A percentile compares a stretch with the other conserved stretches of the same genome.
Evolutionary conservation across 2,888 invertebrate species (phyloP).

Genomic region (Agrochola circellaris): DNA sequence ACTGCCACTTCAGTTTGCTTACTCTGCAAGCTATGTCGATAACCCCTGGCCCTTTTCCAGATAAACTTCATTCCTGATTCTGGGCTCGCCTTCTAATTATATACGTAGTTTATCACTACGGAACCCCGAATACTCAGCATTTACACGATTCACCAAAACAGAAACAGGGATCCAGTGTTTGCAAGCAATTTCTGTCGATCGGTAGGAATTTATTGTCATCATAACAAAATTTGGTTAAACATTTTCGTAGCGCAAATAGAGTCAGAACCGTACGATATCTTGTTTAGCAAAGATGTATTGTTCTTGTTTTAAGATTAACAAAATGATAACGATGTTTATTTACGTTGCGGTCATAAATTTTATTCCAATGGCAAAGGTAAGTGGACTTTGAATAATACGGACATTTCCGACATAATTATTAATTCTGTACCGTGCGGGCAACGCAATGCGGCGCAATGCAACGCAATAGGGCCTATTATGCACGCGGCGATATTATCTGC

Average conservation of each 20-base stretch:
- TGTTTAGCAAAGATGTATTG: slow-evolving; percentile 29
- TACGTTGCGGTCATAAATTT: slow-evolving; percentile 41
- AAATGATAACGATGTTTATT: slow-evolving; percentile 25
- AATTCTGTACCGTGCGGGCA: neutral
- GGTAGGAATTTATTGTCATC: slow-evolving; percentile 51
- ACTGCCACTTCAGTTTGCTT: neutral
- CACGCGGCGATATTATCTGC: neutral
- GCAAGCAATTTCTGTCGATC: slow-evolving; percentile 30
- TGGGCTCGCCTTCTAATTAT: neutral
- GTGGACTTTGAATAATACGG: slow-evolving; percentile 3
- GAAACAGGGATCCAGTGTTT: slow-evolving; percentile 32
- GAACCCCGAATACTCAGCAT: slow-evolving; percentile 14
- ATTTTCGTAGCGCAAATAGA: slow-evolving; percentile 26
- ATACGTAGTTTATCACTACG: neutral
- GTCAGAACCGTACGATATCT: slow-evolving; percentile 17
- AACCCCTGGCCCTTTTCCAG: neutral
- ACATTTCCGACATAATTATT: neutral
- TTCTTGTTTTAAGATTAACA: slow-evolving; percentile 36
- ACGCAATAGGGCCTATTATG: too few relatives aligned
- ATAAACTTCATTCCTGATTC: neutral
- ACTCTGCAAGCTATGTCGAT: neutral
- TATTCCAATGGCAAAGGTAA: slow-evolving; percentile 51
- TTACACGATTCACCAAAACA: slow-evolving; percentile 18
- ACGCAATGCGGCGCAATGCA: too few relatives aligned
- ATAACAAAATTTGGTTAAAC: slow-evolving; percentile 41